Base-by-base conservation (phyloP, 2,888 invertebrate species). In the Netelia inedita region DNA sequence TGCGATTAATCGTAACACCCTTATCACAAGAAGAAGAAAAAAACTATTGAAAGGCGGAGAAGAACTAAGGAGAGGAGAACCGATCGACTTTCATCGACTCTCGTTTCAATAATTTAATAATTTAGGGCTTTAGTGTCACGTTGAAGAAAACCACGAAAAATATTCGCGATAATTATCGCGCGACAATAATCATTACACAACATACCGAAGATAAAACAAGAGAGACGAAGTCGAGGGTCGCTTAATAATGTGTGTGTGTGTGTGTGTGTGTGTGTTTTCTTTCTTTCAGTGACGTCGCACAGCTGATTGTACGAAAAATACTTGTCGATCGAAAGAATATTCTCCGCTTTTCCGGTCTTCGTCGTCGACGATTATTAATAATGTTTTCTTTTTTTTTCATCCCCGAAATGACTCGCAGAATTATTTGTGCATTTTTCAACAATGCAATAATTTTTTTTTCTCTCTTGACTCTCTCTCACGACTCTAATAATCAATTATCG, bases 401-500 rank as follows among this genome's bases (percentile, higher is more conserved):
- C 73, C 68, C 73, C 80, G 28, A 75, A 57, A 80, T 80, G 65
- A 80, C 66, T 73, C 72, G n/a, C 75, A 57, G 74, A 75, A 23
- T 63, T 28, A 35, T 75, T 72, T n/a, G 53, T 35, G 19, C 57
- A 75, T 61, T 74, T 46, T 82, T 63, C 55, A 16, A 11, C 65
- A 68, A 79, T 65, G 73, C 68, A 78, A 74, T 63, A 72, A 68
- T 43, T 11, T 69, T 69, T 53, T 41, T n/a, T 43, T 79, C 23
- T 76, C 57, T 50, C 59, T 55, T 79, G 28, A 71, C 53, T 79
- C 41, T 78, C 73, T 55, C 88, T 89, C 88, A 87, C 89, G 88
- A 88, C 89, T 91, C 89, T 92, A 91, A 90, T 92, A 89, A 91
- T 92, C 89, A 91, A 92, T 93, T 81, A 84, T 74, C 71, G 90